Conservation (phyloP, 2,888 invertebrate genomes). For the Cheilosia urbana region DNA sequence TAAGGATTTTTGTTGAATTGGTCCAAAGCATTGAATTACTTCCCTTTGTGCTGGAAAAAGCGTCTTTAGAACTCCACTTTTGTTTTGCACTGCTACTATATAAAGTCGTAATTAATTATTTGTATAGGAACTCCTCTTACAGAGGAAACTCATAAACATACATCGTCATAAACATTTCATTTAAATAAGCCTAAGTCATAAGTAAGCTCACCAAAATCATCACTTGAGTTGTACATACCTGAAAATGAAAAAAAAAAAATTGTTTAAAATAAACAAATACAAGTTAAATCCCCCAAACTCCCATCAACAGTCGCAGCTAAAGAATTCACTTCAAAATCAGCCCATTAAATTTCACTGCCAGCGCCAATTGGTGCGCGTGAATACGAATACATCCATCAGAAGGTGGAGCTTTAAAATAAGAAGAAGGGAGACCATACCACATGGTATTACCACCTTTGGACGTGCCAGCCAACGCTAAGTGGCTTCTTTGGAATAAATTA, state of each 20-base stretch:
- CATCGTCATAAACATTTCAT: no score
- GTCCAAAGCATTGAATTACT: no score
- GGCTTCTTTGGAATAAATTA: constrained; percentile 41
- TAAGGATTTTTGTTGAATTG: no score
- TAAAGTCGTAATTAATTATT: no score
- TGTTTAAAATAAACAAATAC: background rate
- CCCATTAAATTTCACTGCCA: constrained; percentile 21
- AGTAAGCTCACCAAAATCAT: background rate
- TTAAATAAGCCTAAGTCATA: no score
- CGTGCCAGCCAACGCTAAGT: constrained; percentile 18
- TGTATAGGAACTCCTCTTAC: no score
- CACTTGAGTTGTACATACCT: constrained; percentile 17
- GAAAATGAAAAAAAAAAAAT: constrained; percentile 1
- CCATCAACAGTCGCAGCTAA: background rate
- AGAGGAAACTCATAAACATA: no score
- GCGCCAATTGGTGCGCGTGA: constrained; percentile 42
- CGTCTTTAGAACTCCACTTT: no score
- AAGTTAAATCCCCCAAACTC: constrained; percentile 1
- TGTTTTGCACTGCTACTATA: no score
- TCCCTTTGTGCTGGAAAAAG: no score
- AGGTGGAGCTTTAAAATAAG: constrained; percentile 51
- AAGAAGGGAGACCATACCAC: constrained; percentile 29
- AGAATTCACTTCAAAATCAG: constrained; percentile 3
- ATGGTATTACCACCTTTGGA: constrained; percentile 15
- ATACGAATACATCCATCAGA: constrained; percentile 16